A percentile compares a stretch with the other conserved stretches of the same genome.
Conservation (phyloP, 2,888 invertebrate genomes). For the Troides oblongomaculatus region DNA sequence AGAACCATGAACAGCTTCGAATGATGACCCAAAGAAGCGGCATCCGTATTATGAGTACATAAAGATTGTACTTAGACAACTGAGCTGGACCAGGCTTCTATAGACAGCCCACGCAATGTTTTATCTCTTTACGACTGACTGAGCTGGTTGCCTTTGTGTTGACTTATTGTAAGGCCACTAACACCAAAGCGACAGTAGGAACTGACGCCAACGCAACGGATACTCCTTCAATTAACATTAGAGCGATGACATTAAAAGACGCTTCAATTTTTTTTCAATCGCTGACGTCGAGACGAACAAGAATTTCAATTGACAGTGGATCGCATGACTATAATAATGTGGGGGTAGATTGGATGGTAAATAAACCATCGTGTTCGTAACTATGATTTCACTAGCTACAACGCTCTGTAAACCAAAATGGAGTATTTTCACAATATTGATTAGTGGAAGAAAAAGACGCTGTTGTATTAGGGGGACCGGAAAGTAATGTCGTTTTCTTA, state of each 20-base stretch:
- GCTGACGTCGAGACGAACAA: background rate
- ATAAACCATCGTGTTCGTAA: too few relatives aligned
- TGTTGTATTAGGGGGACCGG: too few relatives aligned
- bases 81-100: slow-evolving; percentile 54
- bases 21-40: slow-evolving; percentile 39
- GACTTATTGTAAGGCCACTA: slow-evolving; percentile 75
- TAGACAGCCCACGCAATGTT: slow-evolving; percentile 67
- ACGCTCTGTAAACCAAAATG: too few relatives aligned
- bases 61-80: slow-evolving; percentile 71
- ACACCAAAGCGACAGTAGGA: slow-evolving; percentile 39
- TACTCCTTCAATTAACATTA: slow-evolving; percentile 59
- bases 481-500: too few relatives aligned
- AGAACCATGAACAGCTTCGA: slow-evolving; percentile 12
- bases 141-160: slow-evolving; percentile 69
- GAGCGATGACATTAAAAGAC: slow-evolving; percentile 16
- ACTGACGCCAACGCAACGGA: slow-evolving; percentile 56
- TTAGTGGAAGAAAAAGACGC: too few relatives aligned
- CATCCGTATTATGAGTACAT: slow-evolving; percentile 46
- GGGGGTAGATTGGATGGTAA: too few relatives aligned
- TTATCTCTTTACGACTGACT: slow-evolving; percentile 69
- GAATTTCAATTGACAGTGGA: too few relatives aligned
- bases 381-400: too few relatives aligned
- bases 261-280: background rate
- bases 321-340: too few relatives aligned
- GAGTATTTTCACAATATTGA: too few relatives aligned